Conservation (phyloP, 2,888 invertebrate genomes). For the Cotesia congregata region DNA sequence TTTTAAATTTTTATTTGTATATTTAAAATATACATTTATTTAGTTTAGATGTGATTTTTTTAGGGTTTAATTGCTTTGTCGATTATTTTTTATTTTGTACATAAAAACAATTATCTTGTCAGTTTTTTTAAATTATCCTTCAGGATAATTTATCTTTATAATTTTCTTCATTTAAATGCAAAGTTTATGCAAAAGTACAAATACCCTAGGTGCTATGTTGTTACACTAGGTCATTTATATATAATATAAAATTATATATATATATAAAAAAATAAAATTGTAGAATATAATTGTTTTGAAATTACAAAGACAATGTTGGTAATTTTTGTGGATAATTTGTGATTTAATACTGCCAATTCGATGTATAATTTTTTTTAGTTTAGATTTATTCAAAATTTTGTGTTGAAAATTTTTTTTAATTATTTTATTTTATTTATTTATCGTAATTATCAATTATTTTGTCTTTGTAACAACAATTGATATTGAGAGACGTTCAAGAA, state of each 20-base stretch:
- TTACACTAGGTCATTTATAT: constrained; percentile 64
- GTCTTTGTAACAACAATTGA: constrained; percentile 54
- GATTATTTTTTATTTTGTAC: background rate
- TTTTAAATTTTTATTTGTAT: constrained; percentile 53
- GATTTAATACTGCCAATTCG: constrained; percentile 2
- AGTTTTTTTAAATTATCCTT: constrained; percentile 34
- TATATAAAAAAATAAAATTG: constrained; percentile 19
- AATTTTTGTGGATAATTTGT: background rate
- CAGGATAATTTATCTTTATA: constrained; percentile 54
- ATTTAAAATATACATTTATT: constrained; percentile 51
- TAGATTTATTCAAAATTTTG: background rate
- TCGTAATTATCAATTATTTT: constrained; percentile 19
- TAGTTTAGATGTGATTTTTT: constrained; percentile 44
- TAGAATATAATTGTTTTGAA: constrained; percentile 1
- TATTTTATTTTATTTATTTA: background rate
- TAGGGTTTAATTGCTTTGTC: constrained; percentile 48
- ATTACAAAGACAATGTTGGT: constrained; percentile 16
- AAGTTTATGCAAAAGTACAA: constrained; percentile 69
- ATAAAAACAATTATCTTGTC: constrained; percentile 63
- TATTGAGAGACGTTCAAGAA: constrained; percentile 49
- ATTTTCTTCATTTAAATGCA: constrained; percentile 58
- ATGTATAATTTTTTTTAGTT: constrained; percentile 2
- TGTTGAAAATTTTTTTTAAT: background rate
- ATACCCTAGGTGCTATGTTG: constrained; percentile 70
- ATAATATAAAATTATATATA: constrained; percentile 30